phyloP scores from a whole-genome alignment of 2,888 invertebrate genomes.

The Drosophila austrosaltans region DNA sequence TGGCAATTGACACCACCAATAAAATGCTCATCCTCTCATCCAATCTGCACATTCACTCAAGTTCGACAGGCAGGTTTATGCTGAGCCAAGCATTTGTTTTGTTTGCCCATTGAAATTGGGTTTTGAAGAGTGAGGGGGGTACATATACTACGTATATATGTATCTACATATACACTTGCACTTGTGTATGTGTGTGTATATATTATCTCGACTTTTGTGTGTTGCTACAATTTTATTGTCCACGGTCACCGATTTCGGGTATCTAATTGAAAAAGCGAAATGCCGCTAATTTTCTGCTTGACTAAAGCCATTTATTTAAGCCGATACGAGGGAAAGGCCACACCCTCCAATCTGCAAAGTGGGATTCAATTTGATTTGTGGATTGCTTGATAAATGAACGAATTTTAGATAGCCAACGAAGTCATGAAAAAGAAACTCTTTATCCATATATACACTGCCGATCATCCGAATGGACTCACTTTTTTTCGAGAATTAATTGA shows the following conservation, averaged over 20 bases:
- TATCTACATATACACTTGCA: constrained; percentile 21
- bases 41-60: constrained; percentile 46
- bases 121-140: constrained; percentile 9
- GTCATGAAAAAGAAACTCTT: too few species aligned
- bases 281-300: constrained; percentile 71
- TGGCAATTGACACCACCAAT: constrained; percentile 77
- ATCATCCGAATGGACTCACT: too few species aligned
- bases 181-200: constrained; percentile 4
- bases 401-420: background rate
- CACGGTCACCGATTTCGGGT: constrained; percentile 24
- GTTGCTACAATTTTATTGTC: constrained; percentile 24
- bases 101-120: constrained; percentile 46
- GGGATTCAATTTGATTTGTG: constrained; percentile 27
- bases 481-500: too few species aligned
- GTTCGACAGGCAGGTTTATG: constrained; percentile 63
- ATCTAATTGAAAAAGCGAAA: constrained; percentile 64
- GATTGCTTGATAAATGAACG: constrained; percentile 30
- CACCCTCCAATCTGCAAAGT: constrained; percentile 7
- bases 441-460: too few species aligned
- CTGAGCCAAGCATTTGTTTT: constrained; percentile 70
- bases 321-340: constrained; percentile 39
- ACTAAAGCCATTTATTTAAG: constrained; percentile 59
- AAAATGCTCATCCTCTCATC: constrained; percentile 2
- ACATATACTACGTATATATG: background rate
- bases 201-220: constrained; percentile 32